Base-by-base conservation (phyloP, 2,113 vertebrate genomes). In the Condylura cristata region DNA sequence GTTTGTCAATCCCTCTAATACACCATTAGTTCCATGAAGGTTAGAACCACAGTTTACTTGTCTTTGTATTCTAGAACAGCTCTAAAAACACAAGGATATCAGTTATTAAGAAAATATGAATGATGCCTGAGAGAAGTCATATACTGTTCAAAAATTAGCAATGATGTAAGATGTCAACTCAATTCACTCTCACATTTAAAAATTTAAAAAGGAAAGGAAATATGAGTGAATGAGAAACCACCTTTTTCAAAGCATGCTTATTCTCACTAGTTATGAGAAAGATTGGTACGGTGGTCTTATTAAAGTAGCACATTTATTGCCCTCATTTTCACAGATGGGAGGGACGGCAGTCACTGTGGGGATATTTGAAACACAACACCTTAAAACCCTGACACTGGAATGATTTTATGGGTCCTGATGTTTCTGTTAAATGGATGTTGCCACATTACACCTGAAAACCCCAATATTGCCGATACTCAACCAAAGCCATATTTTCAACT, bases 321-420 rank as follows among this genome's bases (percentile, higher is more conserved):
- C 95, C 90, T 28, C 26, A 82, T 95, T 97, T 96, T 96, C 93
- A 97, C 95, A 97, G 78, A 96, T 84, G 75, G 53, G 68, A 89
- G 9, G 53, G 46, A 37, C 16, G 90, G 85, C 30, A 85, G 60
- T 20, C 24, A 18, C 5, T 0, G 63, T 75, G 94, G n/a, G 71
- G 87, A 87, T 93, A 95, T 78, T 91, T 93, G 96, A 95, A 81
- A 46, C 28, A 51, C n/a, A 86, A 74, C 44, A 86, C 53, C 81
- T 44, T 39, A 24, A 86, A 96, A 78, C 80, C 30, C 34, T 91
- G 90, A 70, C 79, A 58, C 60, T n/a, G 74, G 34, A 60, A 85
- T 89, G 93, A 61, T 86, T 93, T 93, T 72, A 86, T 30, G 18
- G 7, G 60, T 79, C 92, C 72, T 89, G 92, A 70, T 81, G 80